Percentiles rank a stretch among this genome's conserved stretches.
These are phyloP conservation scores for Turnix velox DNA, from an alignment of 2,113 vertebrate species.

Conservation along the genomic window DNA sequence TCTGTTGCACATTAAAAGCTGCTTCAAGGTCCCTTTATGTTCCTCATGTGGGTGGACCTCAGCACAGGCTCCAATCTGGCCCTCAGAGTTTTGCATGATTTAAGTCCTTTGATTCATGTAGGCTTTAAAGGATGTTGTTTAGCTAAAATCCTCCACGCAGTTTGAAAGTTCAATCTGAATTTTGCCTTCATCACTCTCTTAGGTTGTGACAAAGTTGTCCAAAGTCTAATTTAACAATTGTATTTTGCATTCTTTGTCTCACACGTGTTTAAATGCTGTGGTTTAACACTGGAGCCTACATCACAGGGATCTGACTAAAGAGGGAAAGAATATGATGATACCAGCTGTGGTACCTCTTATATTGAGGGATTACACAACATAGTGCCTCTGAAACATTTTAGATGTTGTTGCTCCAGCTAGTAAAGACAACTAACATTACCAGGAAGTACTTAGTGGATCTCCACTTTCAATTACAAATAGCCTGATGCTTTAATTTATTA, in stretches of 20 bases:
- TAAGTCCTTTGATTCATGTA: background rate
- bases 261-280: background rate
- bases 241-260: background rate
- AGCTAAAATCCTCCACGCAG: background rate
- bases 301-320: background rate
- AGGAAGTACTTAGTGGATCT: background rate
- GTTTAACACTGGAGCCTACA: background rate
- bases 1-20: conserved; percentile 13
- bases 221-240: background rate
- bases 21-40: conserved; percentile 28
- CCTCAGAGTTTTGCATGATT: background rate
- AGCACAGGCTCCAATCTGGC: background rate
- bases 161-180: background rate
- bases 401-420: background rate
- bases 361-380: background rate
- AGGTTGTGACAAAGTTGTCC: background rate
- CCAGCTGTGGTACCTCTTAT: background rate
- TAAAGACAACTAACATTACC: background rate
- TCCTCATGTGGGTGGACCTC: background rate
- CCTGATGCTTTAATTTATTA: background rate
- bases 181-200: background rate
- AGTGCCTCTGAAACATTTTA: background rate
- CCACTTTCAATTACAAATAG: background rate
- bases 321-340: background rate
- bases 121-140: background rate